phyloP scores from a whole-genome alignment of 2,888 invertebrate species.

The Galerucella pusilla region DNA sequence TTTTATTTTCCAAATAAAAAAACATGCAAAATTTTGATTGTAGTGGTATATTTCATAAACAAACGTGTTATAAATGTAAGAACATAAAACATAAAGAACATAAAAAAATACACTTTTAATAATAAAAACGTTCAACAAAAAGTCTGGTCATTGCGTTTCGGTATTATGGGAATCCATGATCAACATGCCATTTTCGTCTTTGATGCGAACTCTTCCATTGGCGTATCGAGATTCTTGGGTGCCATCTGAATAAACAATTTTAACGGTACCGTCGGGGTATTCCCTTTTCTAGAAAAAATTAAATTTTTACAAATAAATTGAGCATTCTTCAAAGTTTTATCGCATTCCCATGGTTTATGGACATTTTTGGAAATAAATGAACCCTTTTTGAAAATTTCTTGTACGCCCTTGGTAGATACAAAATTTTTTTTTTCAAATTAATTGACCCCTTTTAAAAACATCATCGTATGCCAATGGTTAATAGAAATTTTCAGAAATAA shows the following conservation, averaged over 20 bases:
- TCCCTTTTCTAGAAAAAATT: constrained; percentile 75
- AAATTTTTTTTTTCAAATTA: too few relatives aligned
- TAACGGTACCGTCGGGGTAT: constrained; percentile 93
- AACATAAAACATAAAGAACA: background rate
- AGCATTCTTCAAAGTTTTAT: too few relatives aligned
- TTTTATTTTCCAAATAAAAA: too few relatives aligned
- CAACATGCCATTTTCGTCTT: constrained; percentile 85
- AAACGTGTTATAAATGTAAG: background rate
- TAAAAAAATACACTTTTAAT: constrained; percentile 16
- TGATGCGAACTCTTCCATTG: constrained; percentile 86
- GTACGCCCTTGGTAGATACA: too few relatives aligned
- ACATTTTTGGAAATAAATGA: too few relatives aligned
- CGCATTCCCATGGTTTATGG: too few relatives aligned
- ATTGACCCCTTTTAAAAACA: too few relatives aligned
- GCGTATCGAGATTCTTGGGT: constrained; percentile 92
- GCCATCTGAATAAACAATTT: constrained; percentile 89
- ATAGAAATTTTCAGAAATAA: too few relatives aligned
- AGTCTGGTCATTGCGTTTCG: constrained; percentile 8
- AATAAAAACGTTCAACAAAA: background rate
- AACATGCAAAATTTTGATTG: background rate
- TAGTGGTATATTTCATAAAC: background rate
- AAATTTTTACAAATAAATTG: too few relatives aligned
- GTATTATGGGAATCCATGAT: constrained; percentile 74
- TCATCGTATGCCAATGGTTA: too few relatives aligned
- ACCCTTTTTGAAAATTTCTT: too few relatives aligned